These are phyloP conservation scores for Irena cyanogastra DNA, from an alignment of 2,113 vertebrate species.

Conservation along the genomic window DNA sequence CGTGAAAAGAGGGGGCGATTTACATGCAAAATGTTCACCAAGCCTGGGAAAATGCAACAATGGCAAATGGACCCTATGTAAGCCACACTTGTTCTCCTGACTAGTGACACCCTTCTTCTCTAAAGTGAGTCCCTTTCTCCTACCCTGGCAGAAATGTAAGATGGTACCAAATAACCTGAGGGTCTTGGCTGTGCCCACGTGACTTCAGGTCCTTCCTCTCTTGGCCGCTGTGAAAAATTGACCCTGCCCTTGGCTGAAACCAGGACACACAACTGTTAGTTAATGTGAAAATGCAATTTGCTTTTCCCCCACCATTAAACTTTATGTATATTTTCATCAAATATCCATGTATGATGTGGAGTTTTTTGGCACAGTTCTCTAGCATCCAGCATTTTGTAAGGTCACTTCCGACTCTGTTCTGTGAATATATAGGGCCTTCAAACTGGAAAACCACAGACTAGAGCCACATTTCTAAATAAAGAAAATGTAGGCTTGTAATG, in stretches of 20 bases:
- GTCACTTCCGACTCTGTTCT: not conserved
- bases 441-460: not conserved
- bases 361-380: not conserved
- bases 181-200: not conserved
- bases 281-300: not conserved
- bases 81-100: not conserved
- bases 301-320: not conserved
- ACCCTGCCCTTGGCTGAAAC: not conserved
- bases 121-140: not conserved
- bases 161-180: not conserved
- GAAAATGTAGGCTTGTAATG: not conserved
- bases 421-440: not conserved
- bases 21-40: not conserved
- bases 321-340: not conserved
- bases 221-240: not conserved
- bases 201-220: not conserved
- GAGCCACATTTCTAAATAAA: not conserved
- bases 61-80: not conserved
- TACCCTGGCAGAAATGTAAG: not conserved
- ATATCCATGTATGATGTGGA: not conserved
- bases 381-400: not conserved
- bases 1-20: not conserved
- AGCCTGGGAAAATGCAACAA: not conserved
- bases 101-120: not conserved
- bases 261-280: not conserved